Evolutionary conservation across 2,888 invertebrate species (phyloP).

Genomic region (Gymnosoma rotundatum): DNA sequence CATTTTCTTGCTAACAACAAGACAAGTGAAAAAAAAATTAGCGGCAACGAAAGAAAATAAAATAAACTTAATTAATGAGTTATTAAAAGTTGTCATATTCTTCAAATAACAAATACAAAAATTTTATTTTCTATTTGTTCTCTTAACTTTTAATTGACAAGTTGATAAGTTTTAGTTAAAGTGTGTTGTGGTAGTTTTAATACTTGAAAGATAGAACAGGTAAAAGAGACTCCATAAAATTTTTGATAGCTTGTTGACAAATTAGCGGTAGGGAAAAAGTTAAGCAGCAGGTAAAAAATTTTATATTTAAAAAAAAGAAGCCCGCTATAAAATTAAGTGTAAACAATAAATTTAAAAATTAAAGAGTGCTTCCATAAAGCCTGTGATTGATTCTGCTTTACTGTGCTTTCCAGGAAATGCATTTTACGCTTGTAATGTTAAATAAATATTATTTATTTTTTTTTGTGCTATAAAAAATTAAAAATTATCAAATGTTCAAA

Average conservation of each 20-base stretch:
- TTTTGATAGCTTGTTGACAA: conserved; percentile 5
- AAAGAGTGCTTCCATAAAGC: no score
- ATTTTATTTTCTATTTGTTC: conserved; percentile 5
- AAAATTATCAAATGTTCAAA: no score
- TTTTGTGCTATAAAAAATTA: no score
- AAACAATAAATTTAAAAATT: no score
- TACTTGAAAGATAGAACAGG: conserved; percentile 27
- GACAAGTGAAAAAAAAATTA: background rate
- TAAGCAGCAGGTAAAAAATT: no score
- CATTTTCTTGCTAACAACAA: background rate
- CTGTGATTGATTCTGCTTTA: no score
- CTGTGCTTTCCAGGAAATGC: no score
- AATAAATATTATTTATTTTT: no score
- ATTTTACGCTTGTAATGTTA: no score
- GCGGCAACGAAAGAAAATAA: background rate
- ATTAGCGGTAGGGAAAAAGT: background rate
- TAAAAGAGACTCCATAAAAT: background rate
- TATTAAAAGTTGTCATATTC: conserved; percentile 62
- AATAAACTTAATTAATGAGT: conserved; percentile 47
- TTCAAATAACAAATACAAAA: conserved; percentile 26
- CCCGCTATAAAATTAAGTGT: no score
- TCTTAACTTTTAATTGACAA: conserved; percentile 63
- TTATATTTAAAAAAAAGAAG: no score
- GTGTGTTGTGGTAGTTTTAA: conserved; percentile 15
- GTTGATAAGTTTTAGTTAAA: conserved; percentile 54